phyloP scores from a whole-genome alignment of 2,888 invertebrate species.

The Argyresthia albistria region DNA sequence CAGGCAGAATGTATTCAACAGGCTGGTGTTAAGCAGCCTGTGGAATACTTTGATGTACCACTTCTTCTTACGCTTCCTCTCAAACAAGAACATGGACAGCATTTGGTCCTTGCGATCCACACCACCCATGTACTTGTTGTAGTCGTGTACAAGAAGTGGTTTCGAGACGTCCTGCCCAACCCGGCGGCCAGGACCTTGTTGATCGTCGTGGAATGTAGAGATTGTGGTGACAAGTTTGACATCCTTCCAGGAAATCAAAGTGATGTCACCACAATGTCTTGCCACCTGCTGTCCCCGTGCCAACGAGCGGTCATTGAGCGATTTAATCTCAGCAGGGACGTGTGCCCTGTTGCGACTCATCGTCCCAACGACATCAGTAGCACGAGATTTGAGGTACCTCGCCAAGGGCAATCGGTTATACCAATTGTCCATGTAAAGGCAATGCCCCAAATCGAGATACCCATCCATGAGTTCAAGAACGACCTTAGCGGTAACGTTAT shows the following conservation, averaged over 20 bases:
- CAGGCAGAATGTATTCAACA: background rate
- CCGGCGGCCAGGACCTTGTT: background rate
- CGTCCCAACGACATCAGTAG: too few relatives aligned
- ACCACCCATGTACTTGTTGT: slow-evolving; percentile 4
- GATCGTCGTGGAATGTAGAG: slow-evolving; percentile 1
- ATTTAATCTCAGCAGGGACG: too few relatives aligned
- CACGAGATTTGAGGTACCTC: too few relatives aligned
- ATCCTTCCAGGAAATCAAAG: slow-evolving; percentile 5
- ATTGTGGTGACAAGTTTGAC: slow-evolving; percentile 5
- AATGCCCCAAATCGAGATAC: too few relatives aligned
- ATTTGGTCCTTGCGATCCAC: slow-evolving; percentile 4
- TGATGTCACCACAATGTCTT: too few relatives aligned
- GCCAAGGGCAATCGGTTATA: too few relatives aligned
- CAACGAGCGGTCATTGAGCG: too few relatives aligned
- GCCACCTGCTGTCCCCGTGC: too few relatives aligned
- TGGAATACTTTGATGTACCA: slow-evolving; percentile 2
- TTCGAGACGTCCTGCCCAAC: background rate
- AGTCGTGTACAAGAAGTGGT: slow-evolving; percentile 1
- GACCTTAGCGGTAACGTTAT: too few relatives aligned
- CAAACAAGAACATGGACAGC: slow-evolving; percentile 1
- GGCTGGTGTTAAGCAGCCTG: background rate
- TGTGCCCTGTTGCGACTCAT: too few relatives aligned
- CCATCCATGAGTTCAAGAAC: too few relatives aligned
- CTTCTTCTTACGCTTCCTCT: background rate
- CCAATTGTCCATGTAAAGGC: too few relatives aligned